Evolutionary conservation across 2,888 invertebrate genomes (phyloP).

Genomic region (Tuberolachnus salignus): DNA sequence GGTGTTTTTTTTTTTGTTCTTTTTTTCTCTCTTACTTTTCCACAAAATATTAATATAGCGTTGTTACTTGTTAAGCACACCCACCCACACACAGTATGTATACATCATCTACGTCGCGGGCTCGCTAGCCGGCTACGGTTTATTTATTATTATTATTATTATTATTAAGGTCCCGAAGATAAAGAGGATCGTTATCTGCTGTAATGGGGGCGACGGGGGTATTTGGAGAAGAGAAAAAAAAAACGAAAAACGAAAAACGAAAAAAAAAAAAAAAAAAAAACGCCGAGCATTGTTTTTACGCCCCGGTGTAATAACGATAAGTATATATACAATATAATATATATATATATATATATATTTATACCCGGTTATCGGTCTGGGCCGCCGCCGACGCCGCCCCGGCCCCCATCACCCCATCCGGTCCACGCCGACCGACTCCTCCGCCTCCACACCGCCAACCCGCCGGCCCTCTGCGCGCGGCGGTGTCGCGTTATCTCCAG

Average conservation of each 20-base stretch:
- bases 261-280: neutral
- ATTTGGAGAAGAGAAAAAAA: slow-evolving; percentile 1
- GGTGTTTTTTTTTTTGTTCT: too few species aligned
- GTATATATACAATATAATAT: too few species aligned
- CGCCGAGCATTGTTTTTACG: slow-evolving; percentile 39
- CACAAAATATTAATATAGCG: too few species aligned
- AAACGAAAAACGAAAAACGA: neutral
- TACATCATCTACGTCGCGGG: too few species aligned
- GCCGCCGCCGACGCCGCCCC: neutral
- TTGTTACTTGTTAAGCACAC: too few species aligned
- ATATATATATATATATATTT: too few species aligned
- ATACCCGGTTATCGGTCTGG: slow-evolving; percentile 36
- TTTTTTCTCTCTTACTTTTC: too few species aligned
- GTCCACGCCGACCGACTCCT: neutral
- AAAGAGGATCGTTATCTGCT: slow-evolving; percentile 27
- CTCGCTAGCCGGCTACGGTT: neutral
- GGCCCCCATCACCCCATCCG: too few species aligned
- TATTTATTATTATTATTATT: slow-evolving; percentile 22
- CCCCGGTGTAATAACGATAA: slow-evolving; percentile 34
- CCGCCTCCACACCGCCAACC: neutral
- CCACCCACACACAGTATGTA: too few species aligned
- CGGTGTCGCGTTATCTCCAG: neutral
- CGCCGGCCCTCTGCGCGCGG: neutral
- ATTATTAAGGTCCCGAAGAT: slow-evolving; percentile 25
- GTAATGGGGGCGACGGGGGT: neutral